Conservation (phyloP, 2,113 vertebrate genomes). For the Xenus cinereus region DNA sequence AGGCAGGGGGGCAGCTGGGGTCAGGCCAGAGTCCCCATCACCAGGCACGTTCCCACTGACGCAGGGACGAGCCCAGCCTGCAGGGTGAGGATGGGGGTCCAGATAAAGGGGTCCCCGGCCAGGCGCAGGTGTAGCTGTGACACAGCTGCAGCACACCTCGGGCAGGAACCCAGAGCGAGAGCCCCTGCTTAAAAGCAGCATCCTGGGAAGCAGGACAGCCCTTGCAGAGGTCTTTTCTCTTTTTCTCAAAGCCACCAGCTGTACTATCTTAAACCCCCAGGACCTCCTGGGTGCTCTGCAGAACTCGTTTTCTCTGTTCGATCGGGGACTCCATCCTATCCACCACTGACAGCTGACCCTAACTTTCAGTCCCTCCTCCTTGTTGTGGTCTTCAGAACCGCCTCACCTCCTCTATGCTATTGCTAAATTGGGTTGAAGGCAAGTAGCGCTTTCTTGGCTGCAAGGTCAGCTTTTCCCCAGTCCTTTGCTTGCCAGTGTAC, state of each 20-base stretch:
- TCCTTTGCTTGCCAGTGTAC: background rate
- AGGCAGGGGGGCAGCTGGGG: fast-evolving
- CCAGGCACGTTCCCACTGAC: background rate
- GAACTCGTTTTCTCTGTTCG: background rate
- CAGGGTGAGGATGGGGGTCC: background rate
- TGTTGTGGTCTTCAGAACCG: background rate
- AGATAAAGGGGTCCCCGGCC: background rate
- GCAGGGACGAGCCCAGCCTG: background rate
- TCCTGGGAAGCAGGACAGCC: background rate
- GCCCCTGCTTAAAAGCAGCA: background rate
- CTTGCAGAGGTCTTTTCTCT: background rate
- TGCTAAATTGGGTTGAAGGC: background rate
- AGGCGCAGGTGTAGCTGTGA: background rate
- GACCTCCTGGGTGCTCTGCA: background rate
- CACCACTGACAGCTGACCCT: background rate
- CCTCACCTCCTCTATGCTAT: background rate
- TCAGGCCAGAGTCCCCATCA: background rate
- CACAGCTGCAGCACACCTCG: background rate
- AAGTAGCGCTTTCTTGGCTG: background rate
- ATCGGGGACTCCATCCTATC: too few relatives aligned
- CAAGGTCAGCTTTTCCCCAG: background rate
- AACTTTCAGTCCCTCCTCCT: background rate
- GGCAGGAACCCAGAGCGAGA: background rate
- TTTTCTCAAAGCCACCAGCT: background rate
- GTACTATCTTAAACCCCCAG: background rate